Percentiles rank a stretch among this genome's conserved stretches.
Conservation (phyloP, 1,140 invertebrate species). For the Ooceraea biroi region DNA sequence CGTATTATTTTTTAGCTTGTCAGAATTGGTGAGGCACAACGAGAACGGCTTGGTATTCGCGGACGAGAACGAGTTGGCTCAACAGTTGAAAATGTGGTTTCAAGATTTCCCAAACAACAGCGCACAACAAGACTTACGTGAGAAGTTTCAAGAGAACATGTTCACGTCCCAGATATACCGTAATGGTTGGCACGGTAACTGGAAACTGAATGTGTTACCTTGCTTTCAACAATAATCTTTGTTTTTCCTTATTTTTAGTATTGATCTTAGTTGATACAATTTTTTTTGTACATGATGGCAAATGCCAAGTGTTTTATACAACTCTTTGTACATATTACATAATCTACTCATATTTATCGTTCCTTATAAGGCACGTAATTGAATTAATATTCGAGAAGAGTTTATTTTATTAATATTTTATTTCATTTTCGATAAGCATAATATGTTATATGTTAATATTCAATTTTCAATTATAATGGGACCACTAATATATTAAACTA, state of each 20-base stretch:
- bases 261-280: background rate
- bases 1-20: slow-evolving; percentile 88
- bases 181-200: slow-evolving; percentile 93
- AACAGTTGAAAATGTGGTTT: slow-evolving; percentile 92
- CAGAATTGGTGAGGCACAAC: slow-evolving; percentile 94
- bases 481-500: too few species aligned
- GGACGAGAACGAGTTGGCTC: slow-evolving; percentile 89
- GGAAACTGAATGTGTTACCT: slow-evolving; percentile 90
- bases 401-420: background rate
- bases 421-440: background rate
- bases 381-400: background rate
- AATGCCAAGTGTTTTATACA: too few species aligned
- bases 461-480: background rate
- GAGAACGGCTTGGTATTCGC: slow-evolving; percentile 95
- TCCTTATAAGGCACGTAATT: too few species aligned
- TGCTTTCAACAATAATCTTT: slow-evolving; percentile 85
- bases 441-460: background rate
- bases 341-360: too few species aligned
- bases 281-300: too few species aligned
- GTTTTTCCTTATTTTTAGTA: background rate
- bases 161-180: slow-evolving; percentile 6
- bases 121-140: slow-evolving; percentile 86
- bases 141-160: slow-evolving; percentile 88
- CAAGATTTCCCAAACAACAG: slow-evolving; percentile 90
- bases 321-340: too few species aligned